Evolutionary conservation across 2,113 vertebrate species (phyloP).

Genomic region (Plectropomus leopardus): DNA sequence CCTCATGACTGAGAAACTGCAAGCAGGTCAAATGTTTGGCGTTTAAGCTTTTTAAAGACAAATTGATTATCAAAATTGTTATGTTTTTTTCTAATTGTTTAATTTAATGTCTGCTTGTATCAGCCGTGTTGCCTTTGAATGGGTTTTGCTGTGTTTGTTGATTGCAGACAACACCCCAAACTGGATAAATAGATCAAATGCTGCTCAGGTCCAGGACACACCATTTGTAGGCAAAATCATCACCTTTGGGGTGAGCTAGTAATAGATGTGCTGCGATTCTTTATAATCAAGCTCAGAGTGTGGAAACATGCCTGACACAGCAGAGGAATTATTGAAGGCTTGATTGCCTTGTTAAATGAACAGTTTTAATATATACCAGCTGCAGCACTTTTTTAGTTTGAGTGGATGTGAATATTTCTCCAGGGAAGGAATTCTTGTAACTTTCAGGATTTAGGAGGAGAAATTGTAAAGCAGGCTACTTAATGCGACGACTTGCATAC

Average conservation of each 20-base stretch:
- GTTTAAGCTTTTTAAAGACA: not conserved
- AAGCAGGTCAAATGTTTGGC: not conserved
- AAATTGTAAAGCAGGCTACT: not conserved
- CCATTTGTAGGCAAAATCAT: slow-evolving; percentile 25
- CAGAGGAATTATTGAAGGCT: slow-evolving; percentile 62
- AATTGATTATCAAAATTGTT: not conserved
- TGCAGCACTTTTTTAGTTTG: slow-evolving; percentile 56
- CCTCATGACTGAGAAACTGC: not conserved
- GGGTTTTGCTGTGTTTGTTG: not conserved
- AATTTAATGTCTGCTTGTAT: not conserved
- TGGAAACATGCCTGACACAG: slow-evolving; percentile 68
- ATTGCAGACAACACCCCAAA: not conserved
- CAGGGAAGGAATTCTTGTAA: slow-evolving; percentile 17
- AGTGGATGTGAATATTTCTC: slow-evolving; percentile 32
- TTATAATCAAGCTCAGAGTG: slow-evolving; percentile 63
- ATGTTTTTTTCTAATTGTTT: not conserved
- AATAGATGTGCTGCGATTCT: slow-evolving; percentile 52
- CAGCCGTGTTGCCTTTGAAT: not conserved
- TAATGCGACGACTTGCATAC: not conserved
- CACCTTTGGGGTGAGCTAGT: slow-evolving; percentile 19
- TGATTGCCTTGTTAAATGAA: slow-evolving; percentile 63
- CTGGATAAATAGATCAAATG: slow-evolving; percentile 7
- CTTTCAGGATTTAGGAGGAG: slow-evolving; percentile 6
- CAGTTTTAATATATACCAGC: slow-evolving; percentile 57
- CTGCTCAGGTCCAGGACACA: not conserved